A percentile compares a stretch with the other conserved stretches of the same genome.
Evolutionary conservation across 92 coral and sea anemone genomes (phyloP).

Genomic region (Palythoa heliodiscus): DNA sequence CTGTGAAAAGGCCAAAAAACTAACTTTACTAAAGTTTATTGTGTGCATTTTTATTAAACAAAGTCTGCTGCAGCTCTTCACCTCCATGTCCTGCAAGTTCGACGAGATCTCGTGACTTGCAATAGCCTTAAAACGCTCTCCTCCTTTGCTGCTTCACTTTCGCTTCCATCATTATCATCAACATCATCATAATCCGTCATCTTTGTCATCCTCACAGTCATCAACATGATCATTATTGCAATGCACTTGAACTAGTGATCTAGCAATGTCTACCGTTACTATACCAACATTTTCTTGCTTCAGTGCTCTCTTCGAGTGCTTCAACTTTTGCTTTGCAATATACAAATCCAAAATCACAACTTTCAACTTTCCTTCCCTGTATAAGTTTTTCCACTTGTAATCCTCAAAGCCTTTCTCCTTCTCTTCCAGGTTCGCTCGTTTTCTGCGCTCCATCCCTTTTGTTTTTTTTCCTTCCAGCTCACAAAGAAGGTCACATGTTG

Average conservation of each 20-base stretch:
- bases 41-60: too few relatives aligned
- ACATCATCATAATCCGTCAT: not conserved
- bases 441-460: slow-evolving; percentile 31
- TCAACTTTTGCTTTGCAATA: slow-evolving; percentile 17
- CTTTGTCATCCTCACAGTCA: not conserved
- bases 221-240: not conserved
- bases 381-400: slow-evolving; percentile 38
- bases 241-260: slow-evolving; percentile 7
- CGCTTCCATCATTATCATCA: not conserved
- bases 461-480: slow-evolving; percentile 38
- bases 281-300: slow-evolving; percentile 11
- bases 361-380: slow-evolving; percentile 8
- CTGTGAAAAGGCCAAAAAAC: too few relatives aligned
- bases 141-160: too few relatives aligned
- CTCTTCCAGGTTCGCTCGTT: slow-evolving; percentile 26
- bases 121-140: too few relatives aligned
- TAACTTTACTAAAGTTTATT: too few relatives aligned
- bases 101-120: too few relatives aligned
- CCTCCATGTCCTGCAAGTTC: too few relatives aligned
- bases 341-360: slow-evolving; percentile 29
- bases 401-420: slow-evolving; percentile 29
- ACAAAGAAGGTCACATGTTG: slow-evolving; percentile 15
- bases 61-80: not conserved
- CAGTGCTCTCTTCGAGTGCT: slow-evolving; percentile 13
- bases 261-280: slow-evolving; percentile 12